These are phyloP conservation scores for Stratiomys singularior DNA, from an alignment of 2,888 invertebrate genomes.

Conservation along the genomic window DNA sequence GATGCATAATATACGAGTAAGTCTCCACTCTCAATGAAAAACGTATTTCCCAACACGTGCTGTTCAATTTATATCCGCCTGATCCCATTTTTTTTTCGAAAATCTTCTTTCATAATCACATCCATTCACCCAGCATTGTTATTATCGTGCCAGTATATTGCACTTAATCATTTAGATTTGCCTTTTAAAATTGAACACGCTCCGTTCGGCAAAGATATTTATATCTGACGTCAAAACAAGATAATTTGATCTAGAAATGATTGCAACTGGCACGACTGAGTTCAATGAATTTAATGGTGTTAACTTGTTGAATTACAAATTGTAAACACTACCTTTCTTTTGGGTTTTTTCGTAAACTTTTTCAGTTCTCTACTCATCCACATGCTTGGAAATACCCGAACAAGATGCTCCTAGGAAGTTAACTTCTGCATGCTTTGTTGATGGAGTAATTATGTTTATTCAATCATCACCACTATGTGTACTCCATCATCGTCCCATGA, in stretches of 20 bases:
- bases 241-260: background rate
- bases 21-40: no score
- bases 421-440: no score
- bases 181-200: background rate
- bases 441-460: no score
- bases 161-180: background rate
- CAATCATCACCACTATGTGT: no score
- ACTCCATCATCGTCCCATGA: no score
- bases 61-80: background rate
- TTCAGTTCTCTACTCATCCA: no score
- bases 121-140: background rate
- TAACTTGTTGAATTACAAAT: background rate
- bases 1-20: no score
- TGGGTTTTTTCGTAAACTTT: no score
- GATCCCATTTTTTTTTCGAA: background rate
- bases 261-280: background rate
- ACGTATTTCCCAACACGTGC: background rate
- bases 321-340: background rate
- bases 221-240: background rate
- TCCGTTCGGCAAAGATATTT: background rate
- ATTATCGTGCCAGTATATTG: constrained; percentile 1
- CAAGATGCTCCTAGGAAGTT: no score
- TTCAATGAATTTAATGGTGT: background rate
- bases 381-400: no score
- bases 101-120: no score